These are phyloP conservation scores for Phrynocephalus versicolor DNA, from an alignment of 2,113 vertebrate species.

Conservation along the genomic window DNA sequence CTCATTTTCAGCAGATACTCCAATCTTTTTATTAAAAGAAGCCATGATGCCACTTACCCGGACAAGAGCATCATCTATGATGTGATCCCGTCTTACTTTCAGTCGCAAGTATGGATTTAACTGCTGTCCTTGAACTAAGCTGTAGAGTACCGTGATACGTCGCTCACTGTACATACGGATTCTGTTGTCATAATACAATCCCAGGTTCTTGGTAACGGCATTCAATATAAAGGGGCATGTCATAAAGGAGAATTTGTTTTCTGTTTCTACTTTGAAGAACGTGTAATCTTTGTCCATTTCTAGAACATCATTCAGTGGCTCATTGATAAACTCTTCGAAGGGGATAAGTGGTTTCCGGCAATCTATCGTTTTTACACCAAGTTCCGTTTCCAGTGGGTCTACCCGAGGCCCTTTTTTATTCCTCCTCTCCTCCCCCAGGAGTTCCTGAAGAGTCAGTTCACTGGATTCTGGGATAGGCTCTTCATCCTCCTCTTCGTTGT, in stretches of 20 bases:
- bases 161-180: constrained; percentile 99
- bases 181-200: constrained; percentile 97
- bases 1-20: neutral
- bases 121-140: constrained; percentile 94
- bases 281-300: constrained; percentile 99
- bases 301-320: constrained; percentile 95
- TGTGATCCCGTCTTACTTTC: constrained; percentile 96
- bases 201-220: constrained; percentile 95
- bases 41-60: constrained; percentile 81
- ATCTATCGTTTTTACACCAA: constrained; percentile 90
- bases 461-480: constrained; percentile 89
- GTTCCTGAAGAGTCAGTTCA: constrained; percentile 92
- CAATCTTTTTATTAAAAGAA: fast-evolving
- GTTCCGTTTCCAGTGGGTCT: constrained; percentile 92
- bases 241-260: constrained; percentile 99
- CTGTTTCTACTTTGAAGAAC: constrained; percentile 97
- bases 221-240: constrained; percentile 97
- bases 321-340: constrained; percentile 96
- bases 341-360: constrained; percentile 90
- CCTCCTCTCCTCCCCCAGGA: constrained; percentile 92
- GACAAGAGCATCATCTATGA: constrained; percentile 97
- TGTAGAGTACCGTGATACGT: constrained; percentile 96
- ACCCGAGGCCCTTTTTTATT: constrained; percentile 92
- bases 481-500: constrained; percentile 95
- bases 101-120: constrained; percentile 93